Conservation (phyloP, 2,113 vertebrate genomes). For the Anguilla japonica region DNA sequence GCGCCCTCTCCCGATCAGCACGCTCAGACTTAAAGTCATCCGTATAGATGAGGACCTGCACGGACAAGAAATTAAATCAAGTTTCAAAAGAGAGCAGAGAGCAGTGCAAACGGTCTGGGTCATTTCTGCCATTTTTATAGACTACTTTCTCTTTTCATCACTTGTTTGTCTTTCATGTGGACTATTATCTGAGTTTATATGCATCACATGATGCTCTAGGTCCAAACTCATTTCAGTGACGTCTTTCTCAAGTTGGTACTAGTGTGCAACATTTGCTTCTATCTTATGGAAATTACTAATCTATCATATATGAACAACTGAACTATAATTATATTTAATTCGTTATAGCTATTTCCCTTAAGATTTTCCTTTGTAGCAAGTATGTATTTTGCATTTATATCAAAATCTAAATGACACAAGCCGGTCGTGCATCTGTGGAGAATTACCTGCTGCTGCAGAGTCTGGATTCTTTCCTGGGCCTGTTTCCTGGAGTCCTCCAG, state of each 20-base stretch:
- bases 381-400: too few relatives aligned
- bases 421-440: neutral
- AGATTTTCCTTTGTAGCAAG: too few relatives aligned
- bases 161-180: neutral
- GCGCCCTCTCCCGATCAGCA: slow-evolving; percentile 85
- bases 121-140: neutral
- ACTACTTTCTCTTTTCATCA: neutral
- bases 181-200: neutral
- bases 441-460: slow-evolving; percentile 90
- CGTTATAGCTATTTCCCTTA: too few relatives aligned
- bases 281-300: neutral
- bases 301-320: too few relatives aligned
- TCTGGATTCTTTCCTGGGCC: slow-evolving; percentile 75
- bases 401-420: neutral
- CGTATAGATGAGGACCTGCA: slow-evolving; percentile 82
- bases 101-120: neutral
- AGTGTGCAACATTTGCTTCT: neutral
- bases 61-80: neutral
- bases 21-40: slow-evolving; percentile 89
- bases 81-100: neutral
- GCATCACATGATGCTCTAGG: neutral
- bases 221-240: neutral
- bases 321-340: too few relatives aligned
- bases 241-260: neutral
- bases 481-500: slow-evolving; percentile 54